Conservation (phyloP, 2,113 vertebrate genomes). For the Morone chrysops region DNA sequence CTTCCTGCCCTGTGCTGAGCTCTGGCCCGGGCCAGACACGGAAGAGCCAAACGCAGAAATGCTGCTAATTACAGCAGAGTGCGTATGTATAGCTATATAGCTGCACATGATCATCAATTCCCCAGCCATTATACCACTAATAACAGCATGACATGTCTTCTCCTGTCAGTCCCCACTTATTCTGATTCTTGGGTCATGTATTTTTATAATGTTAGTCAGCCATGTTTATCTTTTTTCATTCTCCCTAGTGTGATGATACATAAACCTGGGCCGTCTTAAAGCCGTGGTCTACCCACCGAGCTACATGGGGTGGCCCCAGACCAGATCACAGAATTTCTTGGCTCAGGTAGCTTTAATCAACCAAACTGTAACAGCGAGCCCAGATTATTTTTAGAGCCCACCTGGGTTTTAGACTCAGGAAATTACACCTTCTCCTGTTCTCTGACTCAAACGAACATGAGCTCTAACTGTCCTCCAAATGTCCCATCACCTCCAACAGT, state of each 20-base stretch:
- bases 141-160: slow-evolving; percentile 21
- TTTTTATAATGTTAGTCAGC: not conserved
- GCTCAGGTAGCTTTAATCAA: slow-evolving; percentile 62
- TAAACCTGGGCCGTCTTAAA: slow-evolving; percentile 3
- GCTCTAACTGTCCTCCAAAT: slow-evolving; percentile 56
- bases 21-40: slow-evolving; percentile 23
- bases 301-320: slow-evolving; percentile 37
- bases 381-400: slow-evolving; percentile 68
- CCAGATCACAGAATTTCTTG: slow-evolving; percentile 55
- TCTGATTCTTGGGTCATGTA: slow-evolving; percentile 17
- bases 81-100: not conserved
- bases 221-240: not conserved
- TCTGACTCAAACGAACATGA: slow-evolving; percentile 62
- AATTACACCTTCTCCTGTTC: slow-evolving; percentile 74
- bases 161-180: not conserved
- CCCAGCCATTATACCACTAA: not conserved
- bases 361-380: slow-evolving; percentile 29
- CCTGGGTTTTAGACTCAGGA: slow-evolving; percentile 63
- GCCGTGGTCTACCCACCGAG: not conserved
- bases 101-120: slow-evolving; percentile 12
- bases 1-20: slow-evolving; percentile 55
- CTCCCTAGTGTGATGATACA: slow-evolving; percentile 21
- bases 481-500: slow-evolving; percentile 46
- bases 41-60: slow-evolving; percentile 26
- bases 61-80: slow-evolving; percentile 62